Conservation (phyloP, 2,888 invertebrate species). For the Drosophila leonis region DNA sequence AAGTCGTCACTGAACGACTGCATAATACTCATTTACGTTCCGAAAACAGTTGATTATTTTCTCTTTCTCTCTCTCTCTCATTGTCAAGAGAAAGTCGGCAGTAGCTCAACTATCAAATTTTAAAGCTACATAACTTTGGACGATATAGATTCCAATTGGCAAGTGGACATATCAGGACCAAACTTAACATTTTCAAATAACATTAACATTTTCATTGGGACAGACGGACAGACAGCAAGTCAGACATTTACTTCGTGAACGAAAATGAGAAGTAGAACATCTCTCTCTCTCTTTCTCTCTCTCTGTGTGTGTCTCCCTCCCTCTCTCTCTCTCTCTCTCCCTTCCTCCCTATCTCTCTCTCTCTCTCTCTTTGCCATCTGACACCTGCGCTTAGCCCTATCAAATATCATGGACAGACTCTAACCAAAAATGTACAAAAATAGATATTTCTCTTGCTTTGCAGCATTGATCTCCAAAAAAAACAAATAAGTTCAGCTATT, state of each 20-base stretch:
- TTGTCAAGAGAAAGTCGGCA: not conserved
- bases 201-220: no score
- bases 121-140: no score
- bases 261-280: no score
- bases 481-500: conserved; percentile 49
- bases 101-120: not conserved
- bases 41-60: no score
- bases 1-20: not conserved
- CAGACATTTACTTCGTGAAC: no score
- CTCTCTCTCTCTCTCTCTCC: not conserved
- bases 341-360: not conserved
- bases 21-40: not conserved
- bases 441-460: conserved; percentile 21
- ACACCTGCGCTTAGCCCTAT: conserved; percentile 4
- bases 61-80: not conserved
- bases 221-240: no score
- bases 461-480: conserved; percentile 47
- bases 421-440: conserved; percentile 29
- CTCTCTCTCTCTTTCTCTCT: not conserved
- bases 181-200: no score
- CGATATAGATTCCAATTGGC: no score
- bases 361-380: not conserved
- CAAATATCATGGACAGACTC: conserved; percentile 25
- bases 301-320: not conserved
- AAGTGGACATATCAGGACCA: no score